These are phyloP conservation scores for Augochlora pura DNA, from an alignment of 1,140 invertebrate species.

Conservation along the genomic window DNA sequence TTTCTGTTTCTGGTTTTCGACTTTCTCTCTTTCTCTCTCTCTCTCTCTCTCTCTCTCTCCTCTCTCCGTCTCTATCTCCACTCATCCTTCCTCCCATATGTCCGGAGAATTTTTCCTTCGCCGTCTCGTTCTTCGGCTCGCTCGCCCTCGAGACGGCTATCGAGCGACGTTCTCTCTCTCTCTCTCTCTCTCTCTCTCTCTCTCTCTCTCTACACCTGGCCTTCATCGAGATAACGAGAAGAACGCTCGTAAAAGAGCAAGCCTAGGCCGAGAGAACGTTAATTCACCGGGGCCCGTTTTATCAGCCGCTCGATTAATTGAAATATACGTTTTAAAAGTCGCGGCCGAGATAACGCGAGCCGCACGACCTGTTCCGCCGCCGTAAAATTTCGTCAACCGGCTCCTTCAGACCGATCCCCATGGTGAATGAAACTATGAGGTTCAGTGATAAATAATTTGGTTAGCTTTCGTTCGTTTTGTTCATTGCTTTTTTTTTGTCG, in stretches of 20 bases:
- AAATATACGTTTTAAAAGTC: conserved; percentile 40
- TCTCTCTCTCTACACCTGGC: conserved; percentile 28
- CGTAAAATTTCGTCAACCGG: conserved; percentile 12
- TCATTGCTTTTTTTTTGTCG: too few relatives aligned
- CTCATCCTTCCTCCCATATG: background rate
- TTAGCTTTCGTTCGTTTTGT: too few relatives aligned
- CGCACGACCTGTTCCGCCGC: background rate
- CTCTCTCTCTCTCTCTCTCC: too few relatives aligned
- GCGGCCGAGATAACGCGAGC: conserved; percentile 6
- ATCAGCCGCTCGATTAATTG: conserved; percentile 33
- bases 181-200: conserved; percentile 20
- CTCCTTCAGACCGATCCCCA: too few relatives aligned
- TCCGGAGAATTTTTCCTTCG: background rate
- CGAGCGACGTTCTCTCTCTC: conserved; percentile 14
- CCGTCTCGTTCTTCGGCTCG: background rate
- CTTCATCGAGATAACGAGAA: conserved; percentile 38
- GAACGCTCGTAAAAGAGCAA: conserved; percentile 1
- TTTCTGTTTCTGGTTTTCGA: too few relatives aligned
- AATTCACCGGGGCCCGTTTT: conserved; percentile 16
- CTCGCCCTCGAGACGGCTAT: background rate
- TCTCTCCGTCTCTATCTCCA: background rate
- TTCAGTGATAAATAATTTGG: too few relatives aligned
- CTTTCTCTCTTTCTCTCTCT: background rate
- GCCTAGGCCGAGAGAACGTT: background rate
- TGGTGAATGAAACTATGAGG: background rate